Conservation (phyloP, 1,140 invertebrate genomes). For the Aradophagus sp. region DNA sequence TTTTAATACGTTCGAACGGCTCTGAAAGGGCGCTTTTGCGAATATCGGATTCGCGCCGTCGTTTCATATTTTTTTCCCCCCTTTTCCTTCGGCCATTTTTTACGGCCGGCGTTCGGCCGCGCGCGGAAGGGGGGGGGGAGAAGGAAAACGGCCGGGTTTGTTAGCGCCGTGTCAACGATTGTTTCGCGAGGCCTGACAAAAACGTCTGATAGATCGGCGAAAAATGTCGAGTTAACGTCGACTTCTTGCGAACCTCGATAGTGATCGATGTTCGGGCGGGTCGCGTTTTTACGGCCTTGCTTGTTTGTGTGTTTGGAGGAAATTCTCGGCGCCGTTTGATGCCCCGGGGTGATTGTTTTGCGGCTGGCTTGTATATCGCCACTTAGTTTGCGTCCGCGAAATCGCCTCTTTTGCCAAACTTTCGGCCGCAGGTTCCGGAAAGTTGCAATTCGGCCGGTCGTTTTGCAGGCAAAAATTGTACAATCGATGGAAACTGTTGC, state of each 20-base stretch:
- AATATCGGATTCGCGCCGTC: conserved; percentile 26
- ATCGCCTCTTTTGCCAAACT: no score
- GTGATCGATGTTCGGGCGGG: conserved; percentile 41
- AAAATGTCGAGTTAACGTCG: conserved; percentile 41
- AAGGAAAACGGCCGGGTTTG: conserved; percentile 14
- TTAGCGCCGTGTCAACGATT: conserved; percentile 27
- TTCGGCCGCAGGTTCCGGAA: no score
- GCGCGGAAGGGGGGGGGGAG: background rate
- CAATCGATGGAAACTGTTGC: no score
- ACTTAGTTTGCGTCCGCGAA: conserved; percentile 7
- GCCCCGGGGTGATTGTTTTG: conserved; percentile 28
- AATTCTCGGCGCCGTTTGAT: conserved; percentile 19
- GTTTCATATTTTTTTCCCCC: background rate
- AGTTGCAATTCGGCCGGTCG: no score
- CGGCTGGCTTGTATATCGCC: conserved; percentile 1
- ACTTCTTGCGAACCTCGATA: conserved; percentile 30
- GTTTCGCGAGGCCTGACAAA: conserved; percentile 7
- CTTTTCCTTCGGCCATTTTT: background rate
- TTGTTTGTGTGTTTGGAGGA: conserved; percentile 32
- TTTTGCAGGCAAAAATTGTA: no score
- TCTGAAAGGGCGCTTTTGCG: conserved; percentile 19
- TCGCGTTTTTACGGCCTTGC: conserved; percentile 20
- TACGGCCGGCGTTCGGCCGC: background rate
- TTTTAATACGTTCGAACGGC: conserved; percentile 18
- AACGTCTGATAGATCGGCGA: conserved; percentile 15